Conservation (phyloP, 2,797 vertebrate genomes). For the Artibeus lituratus region DNA sequence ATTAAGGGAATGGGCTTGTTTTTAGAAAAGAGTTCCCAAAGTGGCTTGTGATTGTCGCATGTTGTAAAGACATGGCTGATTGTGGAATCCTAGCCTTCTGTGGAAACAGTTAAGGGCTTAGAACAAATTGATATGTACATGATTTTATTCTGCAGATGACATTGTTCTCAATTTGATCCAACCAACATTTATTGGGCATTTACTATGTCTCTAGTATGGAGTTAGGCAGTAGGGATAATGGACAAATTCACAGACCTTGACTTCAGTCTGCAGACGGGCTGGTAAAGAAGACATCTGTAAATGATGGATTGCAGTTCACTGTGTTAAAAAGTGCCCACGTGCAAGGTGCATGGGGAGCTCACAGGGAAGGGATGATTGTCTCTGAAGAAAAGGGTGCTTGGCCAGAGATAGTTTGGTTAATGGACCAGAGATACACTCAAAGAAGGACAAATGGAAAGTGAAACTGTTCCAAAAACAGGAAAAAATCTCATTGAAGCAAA, state of each 20-base stretch:
- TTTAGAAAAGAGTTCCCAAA: constrained; percentile 11
- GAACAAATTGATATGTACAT: not conserved
- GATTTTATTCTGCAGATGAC: constrained; percentile 51
- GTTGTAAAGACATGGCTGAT: not conserved
- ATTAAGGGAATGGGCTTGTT: constrained; percentile 31
- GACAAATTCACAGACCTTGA: not conserved
- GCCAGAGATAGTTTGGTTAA: not conserved
- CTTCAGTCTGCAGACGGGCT: not conserved
- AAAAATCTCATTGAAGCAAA: not conserved
- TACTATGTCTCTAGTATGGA: not conserved
- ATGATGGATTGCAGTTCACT: not conserved
- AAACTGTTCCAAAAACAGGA: not conserved
- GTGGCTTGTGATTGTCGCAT: not conserved
- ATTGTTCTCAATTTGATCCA: constrained; percentile 47
- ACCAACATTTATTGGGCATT: constrained; percentile 23
- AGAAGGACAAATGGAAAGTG: not conserved
- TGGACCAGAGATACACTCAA: not conserved
- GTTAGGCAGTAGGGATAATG: not conserved
- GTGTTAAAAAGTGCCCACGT: not conserved
- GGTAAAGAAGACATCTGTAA: not conserved
- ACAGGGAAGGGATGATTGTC: not conserved
- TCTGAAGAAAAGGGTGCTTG: not conserved
- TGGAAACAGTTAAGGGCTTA: not conserved
- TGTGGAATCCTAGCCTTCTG: not conserved
- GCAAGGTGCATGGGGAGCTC: not conserved